Percentiles rank a stretch among this genome's conserved stretches.
Evolutionary conservation across 1,140 invertebrate species (phyloP).

Genomic region (Saccostrea echinata): DNA sequence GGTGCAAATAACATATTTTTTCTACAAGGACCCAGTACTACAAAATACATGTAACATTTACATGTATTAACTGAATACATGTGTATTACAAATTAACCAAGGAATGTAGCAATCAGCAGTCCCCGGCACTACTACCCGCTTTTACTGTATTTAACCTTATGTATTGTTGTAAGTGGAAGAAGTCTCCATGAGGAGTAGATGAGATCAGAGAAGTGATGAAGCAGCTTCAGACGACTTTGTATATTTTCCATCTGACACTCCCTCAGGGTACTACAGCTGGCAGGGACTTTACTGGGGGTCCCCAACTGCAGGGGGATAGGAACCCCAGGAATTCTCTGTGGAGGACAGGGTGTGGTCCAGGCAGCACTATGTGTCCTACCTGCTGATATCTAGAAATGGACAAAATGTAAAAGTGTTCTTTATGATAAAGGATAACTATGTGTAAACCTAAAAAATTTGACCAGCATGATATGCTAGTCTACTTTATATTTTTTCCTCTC

Average conservation of each 20-base stretch:
- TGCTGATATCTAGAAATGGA: slow-evolving; percentile 81
- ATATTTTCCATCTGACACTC: slow-evolving; percentile 82
- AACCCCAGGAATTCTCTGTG: slow-evolving; percentile 80
- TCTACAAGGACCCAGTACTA: no score
- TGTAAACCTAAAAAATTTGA: no score
- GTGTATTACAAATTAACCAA: no score
- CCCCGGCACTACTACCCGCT: no score
- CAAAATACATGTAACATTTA: no score
- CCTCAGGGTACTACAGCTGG: slow-evolving; percentile 83
- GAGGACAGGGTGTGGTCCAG: slow-evolving; percentile 83
- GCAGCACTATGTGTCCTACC: slow-evolving; percentile 85
- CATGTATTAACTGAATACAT: no score
- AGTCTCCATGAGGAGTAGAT: slow-evolving; percentile 85
- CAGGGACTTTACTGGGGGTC: slow-evolving; percentile 82
- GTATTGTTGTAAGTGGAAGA: slow-evolving; percentile 80
- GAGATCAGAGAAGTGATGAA: slow-evolving; percentile 85
- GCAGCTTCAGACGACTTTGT: slow-evolving; percentile 82
- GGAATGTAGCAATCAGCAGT: no score
- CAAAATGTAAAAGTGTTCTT: background rate
- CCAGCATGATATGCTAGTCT: no score
- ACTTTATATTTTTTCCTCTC: no score
- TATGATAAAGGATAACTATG: no score
- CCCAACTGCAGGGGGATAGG: slow-evolving; percentile 82
- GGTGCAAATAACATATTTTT: no score
- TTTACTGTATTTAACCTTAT: background rate